Evolutionary conservation across 1,140 invertebrate species (phyloP), one percentile per base, ranked within the genome.

Genomic region (Acromyrmex charruanus): DNA sequence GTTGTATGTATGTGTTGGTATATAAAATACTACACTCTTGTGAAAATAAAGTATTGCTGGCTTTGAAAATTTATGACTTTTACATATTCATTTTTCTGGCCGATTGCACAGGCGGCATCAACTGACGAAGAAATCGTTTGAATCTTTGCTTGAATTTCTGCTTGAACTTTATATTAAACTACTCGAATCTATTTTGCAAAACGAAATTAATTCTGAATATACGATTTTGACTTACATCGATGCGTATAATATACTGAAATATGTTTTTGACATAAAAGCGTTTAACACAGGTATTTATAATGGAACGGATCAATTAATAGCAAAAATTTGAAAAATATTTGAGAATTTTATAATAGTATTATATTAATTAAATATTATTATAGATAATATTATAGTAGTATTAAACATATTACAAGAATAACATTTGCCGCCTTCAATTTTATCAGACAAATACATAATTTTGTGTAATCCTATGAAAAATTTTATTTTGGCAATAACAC

Each of bases 61-160:
- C 5, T 44, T 68, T 44, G 21, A 44, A 68, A 68, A 68, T 68
- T 44, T 44, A 44, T 68, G 35, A 21, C n/a, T 44, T 68, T 44
- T 68, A 21, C n/a, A 68, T 44, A 68, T 68, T 68, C n/a, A 68
- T 39, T 68, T 68, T 68, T 68, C 35, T 68, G n/a, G 5, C 10
- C 31, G 44, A 68, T 68, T 68, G n/a, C 65, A 68, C 10, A 68
- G 35, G 35, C n/a, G 18, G 39, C 12, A 44, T 68, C 65, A 35
- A 68, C 18, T 68, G 12, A 68, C 65, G 4, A 68, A 68, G 65
- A 68, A 68, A 68, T 68, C 44, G 4, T 44, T 44, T 10, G 39
- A 44, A 44, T 6, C 65, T 68, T 68, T 44, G 65, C n/a, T 21
- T 21, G 21, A 21, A 21, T 21, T 21, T 21, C 21, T 21, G 21